Evolutionary conservation across 30 jellyfish, hydroid and myxozoan genomes (phyloP).

Genomic region (Sanderia malayensis): DNA sequence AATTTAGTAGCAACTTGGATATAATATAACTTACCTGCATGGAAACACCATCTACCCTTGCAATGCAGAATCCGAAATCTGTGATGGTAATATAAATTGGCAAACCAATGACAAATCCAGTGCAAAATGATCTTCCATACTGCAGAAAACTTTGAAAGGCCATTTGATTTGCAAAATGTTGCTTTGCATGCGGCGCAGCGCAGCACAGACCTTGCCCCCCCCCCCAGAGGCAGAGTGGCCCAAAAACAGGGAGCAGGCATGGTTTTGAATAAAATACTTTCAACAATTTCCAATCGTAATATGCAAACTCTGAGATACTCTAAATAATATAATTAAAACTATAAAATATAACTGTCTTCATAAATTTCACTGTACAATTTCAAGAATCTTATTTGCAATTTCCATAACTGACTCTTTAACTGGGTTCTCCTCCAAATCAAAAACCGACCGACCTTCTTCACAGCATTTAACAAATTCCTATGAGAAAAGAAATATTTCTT

Average conservation of each 20-base stretch:
- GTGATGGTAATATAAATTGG: slow-evolving; percentile 81
- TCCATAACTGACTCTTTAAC: neutral
- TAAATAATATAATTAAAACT: too few relatives aligned
- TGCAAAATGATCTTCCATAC: slow-evolving; percentile 62
- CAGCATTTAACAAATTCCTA: slow-evolving; percentile 49
- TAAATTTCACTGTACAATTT: too few relatives aligned
- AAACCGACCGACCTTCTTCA: slow-evolving; percentile 41
- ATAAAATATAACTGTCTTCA: too few relatives aligned
- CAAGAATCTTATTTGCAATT: slow-evolving; percentile 12
- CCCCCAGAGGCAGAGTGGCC: too few relatives aligned
- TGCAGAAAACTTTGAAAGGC: slow-evolving; percentile 25
- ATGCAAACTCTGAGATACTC: too few relatives aligned
- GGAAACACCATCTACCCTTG: slow-evolving; percentile 95
- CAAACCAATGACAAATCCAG: slow-evolving; percentile 79
- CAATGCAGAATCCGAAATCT: slow-evolving; percentile 77
- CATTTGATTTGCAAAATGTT: too few relatives aligned
- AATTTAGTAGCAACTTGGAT: neutral
- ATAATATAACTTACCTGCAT: slow-evolving; percentile 88
- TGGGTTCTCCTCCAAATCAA: slow-evolving; percentile 9
- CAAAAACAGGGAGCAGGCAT: too few relatives aligned
- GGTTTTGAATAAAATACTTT: too few relatives aligned
- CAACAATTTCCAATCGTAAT: too few relatives aligned
- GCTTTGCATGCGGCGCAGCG: neutral
- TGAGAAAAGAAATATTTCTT: too few relatives aligned
- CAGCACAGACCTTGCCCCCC: neutral